Base-by-base conservation (phyloP, 2,888 invertebrate genomes). In the Macaria liturata region DNA sequence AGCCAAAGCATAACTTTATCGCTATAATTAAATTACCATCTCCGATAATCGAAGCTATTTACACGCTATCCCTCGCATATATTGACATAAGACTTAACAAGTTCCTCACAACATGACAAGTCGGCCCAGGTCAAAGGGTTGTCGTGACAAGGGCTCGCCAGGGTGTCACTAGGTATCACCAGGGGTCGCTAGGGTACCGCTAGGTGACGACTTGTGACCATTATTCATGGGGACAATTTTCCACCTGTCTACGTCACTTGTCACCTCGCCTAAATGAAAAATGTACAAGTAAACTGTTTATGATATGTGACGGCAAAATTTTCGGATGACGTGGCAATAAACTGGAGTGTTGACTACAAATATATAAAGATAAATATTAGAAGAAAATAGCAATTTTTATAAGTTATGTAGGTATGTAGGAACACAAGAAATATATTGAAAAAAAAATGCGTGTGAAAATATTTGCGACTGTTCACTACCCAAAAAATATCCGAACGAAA, bases 171-270 rank as follows among this genome's bases (percentile, higher is more conserved):
- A 67, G 60, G 20, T 20, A 2, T 20, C 20, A 20, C 20, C 20
- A 20, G 2, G 20, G 20, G 20, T 54, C 68, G 70, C 71, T 67
- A 49, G 44, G 46, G 76, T 67, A 59, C 54, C 67, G 69, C 72
- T 66, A 48, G 44, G 46, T 78, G 82, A 82, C 83, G 81, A 76
- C 72, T 71, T 78, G 84, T 83, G 55, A 55, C 81, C 86, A 88
- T 89, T 85, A 88, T 78, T 87, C 86, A 87, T 76, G 68, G 67
- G 75, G 76, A 83, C 84, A 84, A 84, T 85, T 86, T 87, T 86
- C 84, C 82, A 83, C 83, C 80, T 84, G 86, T 82, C 87, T 76
- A 71, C 71, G 67, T 70, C 50, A 54, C 58, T 59, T 54, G 50
- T 54, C 54, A 44, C 54, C 45, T 47, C 32, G 3, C 30, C 34